Evolutionary conservation across 92 coral and sea anemone genomes (phyloP).

Genomic region (Palythoa grandiflora): DNA sequence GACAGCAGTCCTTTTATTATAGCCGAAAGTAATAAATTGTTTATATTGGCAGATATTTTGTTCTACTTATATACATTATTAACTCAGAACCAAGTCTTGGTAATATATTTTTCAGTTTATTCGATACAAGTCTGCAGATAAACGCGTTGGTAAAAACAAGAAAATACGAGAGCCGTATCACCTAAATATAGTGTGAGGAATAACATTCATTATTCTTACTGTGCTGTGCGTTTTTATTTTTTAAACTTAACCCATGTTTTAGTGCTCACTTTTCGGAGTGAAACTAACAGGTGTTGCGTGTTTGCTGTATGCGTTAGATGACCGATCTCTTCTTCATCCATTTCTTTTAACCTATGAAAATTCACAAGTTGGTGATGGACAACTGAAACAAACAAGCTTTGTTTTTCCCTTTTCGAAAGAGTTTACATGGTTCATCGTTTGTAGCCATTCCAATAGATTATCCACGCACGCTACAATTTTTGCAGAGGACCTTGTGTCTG

Average conservation of each 20-base stretch:
- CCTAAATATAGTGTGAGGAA: background rate
- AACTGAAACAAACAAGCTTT: background rate
- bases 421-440: background rate
- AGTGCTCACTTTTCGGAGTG: background rate
- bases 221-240: background rate
- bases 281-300: background rate
- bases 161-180: background rate
- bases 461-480: background rate
- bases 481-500: background rate
- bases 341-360: background rate
- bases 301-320: background rate
- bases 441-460: background rate
- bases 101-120: background rate
- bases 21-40: conserved; percentile 12
- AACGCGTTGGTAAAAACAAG: background rate
- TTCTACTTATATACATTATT: background rate
- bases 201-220: background rate
- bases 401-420: background rate
- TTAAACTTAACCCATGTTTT: background rate
- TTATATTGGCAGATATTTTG: background rate
- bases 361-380: background rate
- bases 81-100: background rate
- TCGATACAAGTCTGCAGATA: background rate
- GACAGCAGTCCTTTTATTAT: conserved; percentile 3
- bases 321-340: background rate